phyloP scores from a whole-genome alignment of 2,113 vertebrate species.

The Podarcis raffonei region DNA sequence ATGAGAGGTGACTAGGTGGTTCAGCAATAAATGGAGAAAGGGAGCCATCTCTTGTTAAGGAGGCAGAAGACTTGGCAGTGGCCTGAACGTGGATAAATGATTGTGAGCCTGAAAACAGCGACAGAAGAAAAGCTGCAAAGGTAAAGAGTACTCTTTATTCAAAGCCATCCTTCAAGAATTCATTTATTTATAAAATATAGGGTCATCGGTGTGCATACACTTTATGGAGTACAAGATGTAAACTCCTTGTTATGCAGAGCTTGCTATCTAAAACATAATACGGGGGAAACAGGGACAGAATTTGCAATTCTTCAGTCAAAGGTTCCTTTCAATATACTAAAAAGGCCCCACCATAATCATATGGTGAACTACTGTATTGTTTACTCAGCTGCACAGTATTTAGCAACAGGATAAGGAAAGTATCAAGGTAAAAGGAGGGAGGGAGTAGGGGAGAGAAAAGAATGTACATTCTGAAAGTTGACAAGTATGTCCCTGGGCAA shows the following conservation, averaged over 20 bases:
- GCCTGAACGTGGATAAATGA: background rate
- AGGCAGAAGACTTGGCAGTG: background rate
- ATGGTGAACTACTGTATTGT: slow-evolving; percentile 37
- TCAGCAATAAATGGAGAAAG: background rate
- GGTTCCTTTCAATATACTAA: slow-evolving; percentile 2
- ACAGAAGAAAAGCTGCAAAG: background rate
- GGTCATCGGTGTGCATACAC: background rate
- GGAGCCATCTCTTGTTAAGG: background rate
- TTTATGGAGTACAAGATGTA: background rate
- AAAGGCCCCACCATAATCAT: background rate
- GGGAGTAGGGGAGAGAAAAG: background rate
- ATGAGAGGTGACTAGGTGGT: background rate
- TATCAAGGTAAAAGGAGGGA: background rate
- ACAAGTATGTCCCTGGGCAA: slow-evolving; percentile 35
- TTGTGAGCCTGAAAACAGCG: background rate
- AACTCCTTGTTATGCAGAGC: background rate
- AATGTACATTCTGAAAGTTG: background rate
- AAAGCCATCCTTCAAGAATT: background rate
- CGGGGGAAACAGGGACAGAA: background rate
- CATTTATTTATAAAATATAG: background rate
- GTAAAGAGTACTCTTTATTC: background rate
- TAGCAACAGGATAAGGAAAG: slow-evolving; percentile 20
- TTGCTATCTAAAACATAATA: background rate
- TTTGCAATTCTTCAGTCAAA: background rate
- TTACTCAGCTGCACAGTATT: slow-evolving; percentile 9